Evolutionary conservation across 2,888 invertebrate genomes (phyloP).

Genomic region (Argyra leucocephala): DNA sequence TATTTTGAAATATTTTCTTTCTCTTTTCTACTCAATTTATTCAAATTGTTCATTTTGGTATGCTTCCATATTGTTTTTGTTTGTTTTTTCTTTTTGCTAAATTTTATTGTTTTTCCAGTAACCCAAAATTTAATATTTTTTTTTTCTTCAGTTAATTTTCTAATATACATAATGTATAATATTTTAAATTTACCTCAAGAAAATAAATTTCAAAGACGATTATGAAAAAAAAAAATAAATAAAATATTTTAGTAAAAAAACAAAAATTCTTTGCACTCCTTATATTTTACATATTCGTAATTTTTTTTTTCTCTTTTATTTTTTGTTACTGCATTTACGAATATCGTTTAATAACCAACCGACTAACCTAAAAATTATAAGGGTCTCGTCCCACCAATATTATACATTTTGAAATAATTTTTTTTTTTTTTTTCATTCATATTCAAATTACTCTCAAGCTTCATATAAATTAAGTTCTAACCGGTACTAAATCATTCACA

Average conservation of each 20-base stretch:
- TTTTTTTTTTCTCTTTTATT: background rate
- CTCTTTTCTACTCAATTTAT: too few relatives aligned
- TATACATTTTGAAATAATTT: background rate
- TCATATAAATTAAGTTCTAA: background rate
- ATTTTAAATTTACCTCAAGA: background rate
- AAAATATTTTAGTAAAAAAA: too few relatives aligned
- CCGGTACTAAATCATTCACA: background rate
- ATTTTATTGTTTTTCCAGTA: too few relatives aligned
- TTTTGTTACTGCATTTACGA: background rate
- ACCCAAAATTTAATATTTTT: background rate
- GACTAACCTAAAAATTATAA: background rate
- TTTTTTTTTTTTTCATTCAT: background rate
- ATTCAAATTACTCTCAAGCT: conserved; percentile 6
- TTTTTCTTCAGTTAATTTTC: background rate
- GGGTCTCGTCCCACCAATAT: background rate
- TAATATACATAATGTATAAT: too few relatives aligned
- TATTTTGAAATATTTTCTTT: too few relatives aligned
- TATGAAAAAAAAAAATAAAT: background rate
- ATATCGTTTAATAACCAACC: background rate
- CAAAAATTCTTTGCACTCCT: too few relatives aligned
- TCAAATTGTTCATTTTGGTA: too few relatives aligned
- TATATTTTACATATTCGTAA: background rate
- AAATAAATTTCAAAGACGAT: background rate
- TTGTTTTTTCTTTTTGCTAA: too few relatives aligned
- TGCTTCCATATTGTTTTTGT: too few relatives aligned